phyloP scores from a whole-genome alignment of 1,140 invertebrate genomes.

The Asbolus verrucosus region DNA sequence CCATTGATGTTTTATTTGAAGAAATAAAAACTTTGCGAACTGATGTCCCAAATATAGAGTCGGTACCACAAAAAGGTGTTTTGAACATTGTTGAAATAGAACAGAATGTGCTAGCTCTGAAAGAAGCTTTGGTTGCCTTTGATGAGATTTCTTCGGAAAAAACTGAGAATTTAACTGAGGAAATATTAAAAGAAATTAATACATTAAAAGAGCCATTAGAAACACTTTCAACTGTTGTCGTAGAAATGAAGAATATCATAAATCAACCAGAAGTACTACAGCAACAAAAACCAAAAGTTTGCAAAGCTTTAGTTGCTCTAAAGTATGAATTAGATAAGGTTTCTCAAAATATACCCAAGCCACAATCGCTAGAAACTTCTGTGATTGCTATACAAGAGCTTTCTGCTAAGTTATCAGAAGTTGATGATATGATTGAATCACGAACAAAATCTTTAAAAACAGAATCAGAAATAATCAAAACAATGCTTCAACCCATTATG shows the following conservation, averaged over 20 bases:
- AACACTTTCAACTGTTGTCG: conserved; percentile 23
- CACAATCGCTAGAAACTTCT: conserved; percentile 16
- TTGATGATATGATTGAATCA: neutral
- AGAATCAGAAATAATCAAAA: conserved; percentile 6
- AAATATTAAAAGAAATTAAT: conserved; percentile 6
- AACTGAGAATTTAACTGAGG: neutral
- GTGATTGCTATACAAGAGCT: conserved; percentile 23
- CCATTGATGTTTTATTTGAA: neutral
- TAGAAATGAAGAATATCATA: conserved; percentile 24
- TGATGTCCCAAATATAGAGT: conserved; percentile 1
- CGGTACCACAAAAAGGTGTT: conserved; percentile 6
- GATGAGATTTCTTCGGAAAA: neutral
- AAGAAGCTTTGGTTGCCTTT: conserved; percentile 1
- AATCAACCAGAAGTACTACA: conserved; percentile 28
- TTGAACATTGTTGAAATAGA: neutral
- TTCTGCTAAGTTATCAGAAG: conserved; percentile 16
- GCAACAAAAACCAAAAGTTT: conserved; percentile 34
- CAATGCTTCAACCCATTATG: conserved; percentile 9
- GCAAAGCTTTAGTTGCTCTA: conserved; percentile 37
- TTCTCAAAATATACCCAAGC: neutral
- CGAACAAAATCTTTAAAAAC: conserved; percentile 7
- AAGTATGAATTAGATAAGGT: conserved; percentile 38
- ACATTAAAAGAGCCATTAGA: conserved; percentile 25
- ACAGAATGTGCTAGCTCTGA: neutral
- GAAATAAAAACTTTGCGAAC: conserved; percentile 16